phyloP scores from a whole-genome alignment of 2,888 invertebrate genomes.

The Hoplodrina ambigua region DNA sequence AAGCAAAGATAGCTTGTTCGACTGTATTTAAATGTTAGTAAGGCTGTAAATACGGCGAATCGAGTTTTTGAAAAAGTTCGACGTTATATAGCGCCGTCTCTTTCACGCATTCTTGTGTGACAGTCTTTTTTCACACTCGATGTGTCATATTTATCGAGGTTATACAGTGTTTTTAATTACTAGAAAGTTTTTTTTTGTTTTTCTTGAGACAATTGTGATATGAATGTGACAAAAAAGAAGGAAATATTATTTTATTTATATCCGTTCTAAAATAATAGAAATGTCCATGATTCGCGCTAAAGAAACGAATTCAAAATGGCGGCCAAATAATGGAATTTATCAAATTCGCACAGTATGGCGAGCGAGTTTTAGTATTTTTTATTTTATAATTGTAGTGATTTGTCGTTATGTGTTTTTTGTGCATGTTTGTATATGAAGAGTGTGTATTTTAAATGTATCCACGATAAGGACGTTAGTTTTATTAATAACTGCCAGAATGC shows the following conservation, averaged over 20 bases:
- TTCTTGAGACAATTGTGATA: too few species aligned
- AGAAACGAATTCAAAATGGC: too few species aligned
- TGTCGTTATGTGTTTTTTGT: not conserved
- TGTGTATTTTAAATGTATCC: not conserved
- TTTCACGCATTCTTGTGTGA: not conserved
- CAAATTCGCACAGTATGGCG: too few species aligned
- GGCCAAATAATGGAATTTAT: too few species aligned
- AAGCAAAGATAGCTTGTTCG: not conserved
- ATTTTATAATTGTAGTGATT: not conserved
- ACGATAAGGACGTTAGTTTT: not conserved
- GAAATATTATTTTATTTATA: too few species aligned
- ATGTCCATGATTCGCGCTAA: too few species aligned
- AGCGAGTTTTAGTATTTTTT: too few species aligned
- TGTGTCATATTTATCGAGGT: too few species aligned
- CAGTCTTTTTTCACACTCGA: not conserved
- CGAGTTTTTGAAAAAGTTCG: not conserved
- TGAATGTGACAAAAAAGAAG: too few species aligned
- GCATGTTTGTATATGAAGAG: conserved; percentile 3
- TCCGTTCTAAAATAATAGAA: too few species aligned
- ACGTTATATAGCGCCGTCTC: not conserved
- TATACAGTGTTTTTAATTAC: not conserved
- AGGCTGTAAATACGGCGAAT: not conserved
- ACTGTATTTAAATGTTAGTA: not conserved
- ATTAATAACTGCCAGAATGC: too few species aligned
- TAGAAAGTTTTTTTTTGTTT: too few species aligned